Conservation (phyloP, 2,113 vertebrate genomes). For the Genyomyrus donnyi region DNA sequence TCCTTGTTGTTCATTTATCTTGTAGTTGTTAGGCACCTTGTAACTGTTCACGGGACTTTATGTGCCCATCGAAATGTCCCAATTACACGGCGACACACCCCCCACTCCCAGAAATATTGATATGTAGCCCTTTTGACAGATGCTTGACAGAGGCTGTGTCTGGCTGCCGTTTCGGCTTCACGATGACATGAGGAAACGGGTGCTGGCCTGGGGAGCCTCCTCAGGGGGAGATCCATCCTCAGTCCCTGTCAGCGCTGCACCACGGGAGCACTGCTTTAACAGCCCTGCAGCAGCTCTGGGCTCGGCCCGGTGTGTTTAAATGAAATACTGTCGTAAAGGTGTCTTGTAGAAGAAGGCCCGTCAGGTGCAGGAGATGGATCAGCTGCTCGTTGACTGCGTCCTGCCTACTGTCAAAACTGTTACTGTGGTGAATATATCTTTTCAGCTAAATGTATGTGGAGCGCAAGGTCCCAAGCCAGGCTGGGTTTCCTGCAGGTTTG, state of each 20-base stretch:
- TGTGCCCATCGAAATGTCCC: background rate
- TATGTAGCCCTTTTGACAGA: constrained; percentile 46
- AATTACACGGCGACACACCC: background rate
- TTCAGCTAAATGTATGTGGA: constrained; percentile 40
- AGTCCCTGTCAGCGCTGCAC: constrained; percentile 55
- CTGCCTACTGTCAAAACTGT: background rate
- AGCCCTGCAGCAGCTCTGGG: constrained; percentile 35
- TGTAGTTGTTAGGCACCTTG: background rate
- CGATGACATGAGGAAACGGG: constrained; percentile 48
- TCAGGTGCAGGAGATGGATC: constrained; percentile 7
- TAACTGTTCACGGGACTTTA: background rate
- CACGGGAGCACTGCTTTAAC: constrained; percentile 43
- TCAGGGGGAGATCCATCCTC: constrained; percentile 59
- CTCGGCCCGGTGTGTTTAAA: constrained; percentile 24
- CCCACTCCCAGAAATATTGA: constrained; percentile 28
- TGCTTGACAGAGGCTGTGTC: constrained; percentile 53
- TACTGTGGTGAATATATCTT: constrained; percentile 23
- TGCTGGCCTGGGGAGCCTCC: constrained; percentile 50
- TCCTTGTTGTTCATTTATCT: background rate
- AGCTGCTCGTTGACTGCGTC: background rate
- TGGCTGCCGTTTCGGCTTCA: constrained; percentile 46
- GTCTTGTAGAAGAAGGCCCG: constrained; percentile 43
- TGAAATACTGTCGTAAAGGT: constrained; percentile 43
- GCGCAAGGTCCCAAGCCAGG: constrained; percentile 42
- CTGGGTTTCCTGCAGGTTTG: constrained; percentile 55